A percentile compares a stretch with the other conserved stretches of the same genome.
Evolutionary conservation across 2,113 vertebrate genomes (phyloP).

Genomic region (Verasper variegatus): DNA sequence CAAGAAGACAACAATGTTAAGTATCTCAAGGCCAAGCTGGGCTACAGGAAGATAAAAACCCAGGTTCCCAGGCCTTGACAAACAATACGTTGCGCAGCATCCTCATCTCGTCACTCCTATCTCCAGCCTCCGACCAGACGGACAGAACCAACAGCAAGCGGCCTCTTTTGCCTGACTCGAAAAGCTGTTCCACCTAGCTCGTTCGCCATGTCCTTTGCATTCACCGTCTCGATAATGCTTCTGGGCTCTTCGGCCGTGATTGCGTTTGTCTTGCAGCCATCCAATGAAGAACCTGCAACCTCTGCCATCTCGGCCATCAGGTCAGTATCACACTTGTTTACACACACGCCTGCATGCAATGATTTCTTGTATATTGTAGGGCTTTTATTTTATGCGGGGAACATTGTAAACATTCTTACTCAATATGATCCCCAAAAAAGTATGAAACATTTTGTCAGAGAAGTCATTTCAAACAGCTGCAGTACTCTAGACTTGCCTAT

Average conservation of each 20-base stretch:
- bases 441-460: not conserved
- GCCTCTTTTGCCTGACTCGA: not conserved
- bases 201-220: slow-evolving; percentile 60
- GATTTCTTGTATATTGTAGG: too few relatives aligned
- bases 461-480: not conserved
- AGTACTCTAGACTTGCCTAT: too few relatives aligned
- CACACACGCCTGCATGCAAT: too few relatives aligned
- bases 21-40: slow-evolving; percentile 82
- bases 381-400: too few relatives aligned
- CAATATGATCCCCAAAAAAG: not conserved
- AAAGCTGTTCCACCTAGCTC: not conserved
- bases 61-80: slow-evolving; percentile 77
- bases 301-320: slow-evolving; percentile 42
- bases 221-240: slow-evolving; percentile 46
- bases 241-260: slow-evolving; percentile 60
- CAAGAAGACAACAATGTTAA: slow-evolving; percentile 80
- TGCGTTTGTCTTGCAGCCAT: slow-evolving; percentile 68
- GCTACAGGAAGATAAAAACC: slow-evolving; percentile 77
- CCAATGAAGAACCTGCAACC: slow-evolving; percentile 37
- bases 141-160: not conserved
- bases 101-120: slow-evolving; percentile 45
- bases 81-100: slow-evolving; percentile 67
- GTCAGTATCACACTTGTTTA: slow-evolving; percentile 55
- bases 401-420: not conserved
- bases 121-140: slow-evolving; percentile 38